phyloP scores from a whole-genome alignment of 2,797 vertebrate species.

The Cryptoblepharus egeriae region DNA sequence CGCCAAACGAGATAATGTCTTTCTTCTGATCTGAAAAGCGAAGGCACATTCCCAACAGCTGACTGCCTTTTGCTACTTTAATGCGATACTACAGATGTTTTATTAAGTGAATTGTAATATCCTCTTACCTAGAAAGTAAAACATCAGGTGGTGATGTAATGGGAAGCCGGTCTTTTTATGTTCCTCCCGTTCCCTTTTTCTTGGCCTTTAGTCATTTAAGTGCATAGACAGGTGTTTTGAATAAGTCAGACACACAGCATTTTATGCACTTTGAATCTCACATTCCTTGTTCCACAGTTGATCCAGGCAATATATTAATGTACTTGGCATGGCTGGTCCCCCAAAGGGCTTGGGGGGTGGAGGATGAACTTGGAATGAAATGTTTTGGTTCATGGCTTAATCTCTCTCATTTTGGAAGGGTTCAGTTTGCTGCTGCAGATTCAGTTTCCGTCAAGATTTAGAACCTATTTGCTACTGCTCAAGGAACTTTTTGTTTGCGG shows the following conservation, averaged over 20 bases:
- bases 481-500: not conserved
- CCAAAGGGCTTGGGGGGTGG: not conserved
- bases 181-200: conserved; percentile 32
- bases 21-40: conserved; percentile 45
- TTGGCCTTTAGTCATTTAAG: conserved; percentile 49
- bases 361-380: conserved; percentile 29
- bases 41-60: conserved; percentile 43
- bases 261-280: conserved; percentile 37
- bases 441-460: conserved; percentile 40
- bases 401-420: conserved; percentile 30
- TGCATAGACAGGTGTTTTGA: conserved; percentile 58
- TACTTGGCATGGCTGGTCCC: not conserved
- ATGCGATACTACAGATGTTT: conserved; percentile 55
- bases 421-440: conserved; percentile 42
- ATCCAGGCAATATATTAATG: conserved; percentile 41
- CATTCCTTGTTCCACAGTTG: conserved; percentile 45
- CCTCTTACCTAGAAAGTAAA: conserved; percentile 46
- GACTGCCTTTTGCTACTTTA: conserved; percentile 56
- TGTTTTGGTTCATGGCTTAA: conserved; percentile 27
- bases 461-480: not conserved
- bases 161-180: conserved; percentile 55
- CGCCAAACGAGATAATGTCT: conserved; percentile 41
- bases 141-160: conserved; percentile 62
- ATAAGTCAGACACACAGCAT: conserved; percentile 53
- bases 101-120: conserved; percentile 65